These are phyloP conservation scores for Cheilosia grossa DNA, from an alignment of 2,888 invertebrate genomes.

Conservation along the genomic window DNA sequence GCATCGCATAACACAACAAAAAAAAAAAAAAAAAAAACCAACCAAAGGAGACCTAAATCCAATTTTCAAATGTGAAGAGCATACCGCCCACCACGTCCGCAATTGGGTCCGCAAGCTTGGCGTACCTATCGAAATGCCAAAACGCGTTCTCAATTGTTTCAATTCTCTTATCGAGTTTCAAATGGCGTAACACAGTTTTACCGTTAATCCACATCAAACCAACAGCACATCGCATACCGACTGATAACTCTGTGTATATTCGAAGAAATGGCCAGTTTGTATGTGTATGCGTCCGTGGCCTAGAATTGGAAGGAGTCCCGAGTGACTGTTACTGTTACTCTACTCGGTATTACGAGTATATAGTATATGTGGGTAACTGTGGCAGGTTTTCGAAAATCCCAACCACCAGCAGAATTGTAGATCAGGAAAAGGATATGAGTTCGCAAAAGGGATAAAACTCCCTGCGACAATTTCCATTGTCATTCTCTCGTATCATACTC, in stretches of 20 bases:
- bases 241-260: slow-evolving; percentile 16
- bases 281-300: slow-evolving; percentile 31
- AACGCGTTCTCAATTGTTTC: slow-evolving; percentile 53
- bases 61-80: slow-evolving; percentile 24
- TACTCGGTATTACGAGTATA: neutral
- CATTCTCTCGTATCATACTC: slow-evolving; percentile 43
- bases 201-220: slow-evolving; percentile 44
- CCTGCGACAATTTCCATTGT: slow-evolving; percentile 62
- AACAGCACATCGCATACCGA: neutral
- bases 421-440: slow-evolving; percentile 61
- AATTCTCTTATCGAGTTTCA: slow-evolving; percentile 64
- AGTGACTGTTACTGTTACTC: slow-evolving; percentile 32
- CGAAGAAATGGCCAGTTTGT: slow-evolving; percentile 11
- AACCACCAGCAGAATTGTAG: slow-evolving; percentile 49
- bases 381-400: slow-evolving; percentile 28
- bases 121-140: slow-evolving; percentile 26
- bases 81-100: slow-evolving; percentile 8
- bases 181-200: slow-evolving; percentile 45
- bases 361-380: neutral
- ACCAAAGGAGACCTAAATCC: slow-evolving; percentile 19
- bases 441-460: slow-evolving; percentile 59
- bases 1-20: neutral
- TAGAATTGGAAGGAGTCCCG: slow-evolving; percentile 26
- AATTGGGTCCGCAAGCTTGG: slow-evolving; percentile 18
- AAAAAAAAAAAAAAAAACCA: neutral